Conservation (phyloP, 30 jellyfish, hydroid and myxozoan genomes). For the Aurelia aurita complex sp. Pacific region DNA sequence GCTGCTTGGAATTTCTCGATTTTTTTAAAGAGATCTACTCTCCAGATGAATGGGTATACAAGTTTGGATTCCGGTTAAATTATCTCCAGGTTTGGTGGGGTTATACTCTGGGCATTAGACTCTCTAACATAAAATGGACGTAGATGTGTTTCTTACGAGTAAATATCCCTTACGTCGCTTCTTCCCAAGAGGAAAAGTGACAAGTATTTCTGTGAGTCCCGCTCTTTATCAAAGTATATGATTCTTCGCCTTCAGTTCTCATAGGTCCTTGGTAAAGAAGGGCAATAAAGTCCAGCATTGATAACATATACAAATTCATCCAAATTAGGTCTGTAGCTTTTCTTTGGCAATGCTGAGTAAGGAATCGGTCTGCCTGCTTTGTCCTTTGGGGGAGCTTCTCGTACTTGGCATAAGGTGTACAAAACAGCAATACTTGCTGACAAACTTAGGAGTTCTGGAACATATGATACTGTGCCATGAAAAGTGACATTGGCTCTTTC, state of each 20-base stretch:
- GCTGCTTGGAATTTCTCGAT: no score
- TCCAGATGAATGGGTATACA: no score
- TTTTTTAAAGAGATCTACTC: no score
- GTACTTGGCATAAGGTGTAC: constrained; percentile 77
- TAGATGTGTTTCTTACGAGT: no score
- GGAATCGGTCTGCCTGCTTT: constrained; percentile 31
- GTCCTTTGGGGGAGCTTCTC: constrained; percentile 73
- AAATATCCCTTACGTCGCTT: no score
- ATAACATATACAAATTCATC: constrained; percentile 55
- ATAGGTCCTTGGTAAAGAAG: constrained; percentile 64
- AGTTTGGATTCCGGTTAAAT: no score
- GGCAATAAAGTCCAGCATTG: constrained; percentile 70
- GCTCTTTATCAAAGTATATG: no score
- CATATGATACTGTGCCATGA: constrained; percentile 29
- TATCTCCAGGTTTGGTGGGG: no score
- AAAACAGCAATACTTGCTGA: constrained; percentile 72
- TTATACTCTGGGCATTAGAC: no score
- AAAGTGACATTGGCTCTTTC: constrained; percentile 32
- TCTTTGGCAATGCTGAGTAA: constrained; percentile 7
- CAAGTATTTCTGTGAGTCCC: no score
- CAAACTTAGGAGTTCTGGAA: constrained; percentile 67
- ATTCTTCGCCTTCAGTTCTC: constrained; percentile 4
- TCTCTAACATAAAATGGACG: no score
- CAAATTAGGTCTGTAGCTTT: constrained; percentile 27
- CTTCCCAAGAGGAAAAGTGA: no score